Evolutionary conservation across 2,797 vertebrate species (phyloP).

Genomic region (Vespertilio murinus): DNA sequence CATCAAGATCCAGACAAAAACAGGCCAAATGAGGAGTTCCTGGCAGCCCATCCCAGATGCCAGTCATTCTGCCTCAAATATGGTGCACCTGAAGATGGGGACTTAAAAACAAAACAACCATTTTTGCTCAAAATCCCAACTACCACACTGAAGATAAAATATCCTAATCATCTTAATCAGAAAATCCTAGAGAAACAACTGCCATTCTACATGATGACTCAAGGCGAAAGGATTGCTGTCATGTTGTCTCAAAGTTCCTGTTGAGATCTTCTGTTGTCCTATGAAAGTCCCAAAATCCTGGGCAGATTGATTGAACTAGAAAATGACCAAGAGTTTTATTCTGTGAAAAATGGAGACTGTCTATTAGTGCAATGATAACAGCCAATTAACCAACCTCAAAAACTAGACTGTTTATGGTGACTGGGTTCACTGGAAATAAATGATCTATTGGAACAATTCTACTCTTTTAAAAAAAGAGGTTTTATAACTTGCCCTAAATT

Average conservation of each 20-base stretch:
- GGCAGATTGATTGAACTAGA: slow-evolving; percentile 91
- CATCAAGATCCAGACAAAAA: slow-evolving; percentile 83
- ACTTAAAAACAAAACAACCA: slow-evolving; percentile 87
- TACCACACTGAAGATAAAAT: slow-evolving; percentile 81
- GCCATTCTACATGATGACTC: slow-evolving; percentile 92
- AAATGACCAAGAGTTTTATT: slow-evolving; percentile 93
- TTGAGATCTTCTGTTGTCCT: slow-evolving; percentile 89
- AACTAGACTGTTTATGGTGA: background rate
- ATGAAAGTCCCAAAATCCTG: slow-evolving; percentile 89
- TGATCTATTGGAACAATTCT: background rate
- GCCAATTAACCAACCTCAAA: background rate
- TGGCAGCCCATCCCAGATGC: slow-evolving; percentile 90
- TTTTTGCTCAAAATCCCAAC: slow-evolving; percentile 91
- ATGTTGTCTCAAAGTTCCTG: slow-evolving; percentile 91
- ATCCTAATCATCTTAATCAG: background rate
- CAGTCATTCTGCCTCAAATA: slow-evolving; percentile 89
- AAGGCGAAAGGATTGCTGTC: slow-evolving; percentile 93
- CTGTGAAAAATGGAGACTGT: slow-evolving; percentile 92
- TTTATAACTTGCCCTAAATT: background rate
- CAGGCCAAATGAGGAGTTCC: slow-evolving; percentile 85
- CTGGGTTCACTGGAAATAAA: background rate
- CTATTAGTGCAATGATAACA: slow-evolving; percentile 92
- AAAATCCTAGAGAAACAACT: background rate
- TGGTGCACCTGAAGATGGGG: slow-evolving; percentile 91
- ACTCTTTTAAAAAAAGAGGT: background rate